Conservation (phyloP, 2,797 vertebrate species). For the Hapalemur alaotrensis region DNA sequence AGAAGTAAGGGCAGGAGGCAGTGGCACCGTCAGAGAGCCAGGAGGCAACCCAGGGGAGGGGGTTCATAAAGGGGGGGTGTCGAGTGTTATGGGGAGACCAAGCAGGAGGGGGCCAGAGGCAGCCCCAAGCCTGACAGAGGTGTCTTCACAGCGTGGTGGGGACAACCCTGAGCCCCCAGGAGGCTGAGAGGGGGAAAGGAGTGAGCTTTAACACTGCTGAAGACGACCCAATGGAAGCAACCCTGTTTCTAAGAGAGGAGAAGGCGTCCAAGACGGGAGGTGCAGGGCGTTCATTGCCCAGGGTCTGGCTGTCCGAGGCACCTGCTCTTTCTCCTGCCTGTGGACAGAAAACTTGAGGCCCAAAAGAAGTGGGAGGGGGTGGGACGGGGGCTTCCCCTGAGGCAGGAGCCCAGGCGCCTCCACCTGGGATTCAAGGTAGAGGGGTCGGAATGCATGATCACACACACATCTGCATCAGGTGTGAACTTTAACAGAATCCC, state of each 20-base stretch:
- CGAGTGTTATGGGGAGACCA: rapidly evolving
- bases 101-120: neutral
- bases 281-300: neutral
- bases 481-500: neutral
- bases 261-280: too few species aligned
- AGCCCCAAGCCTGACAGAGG: neutral
- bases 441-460: neutral
- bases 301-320: neutral
- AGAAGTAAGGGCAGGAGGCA: neutral
- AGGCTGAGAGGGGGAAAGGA: too few species aligned
- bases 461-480: neutral
- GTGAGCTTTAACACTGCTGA: neutral
- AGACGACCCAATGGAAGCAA: neutral
- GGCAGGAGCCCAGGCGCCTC: neutral
- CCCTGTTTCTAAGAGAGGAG: neutral
- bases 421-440: neutral
- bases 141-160: too few species aligned
- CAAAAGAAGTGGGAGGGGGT: neutral
- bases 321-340: neutral
- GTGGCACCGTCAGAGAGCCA: neutral
- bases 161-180: too few species aligned
- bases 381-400: neutral
- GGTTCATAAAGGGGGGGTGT: too few species aligned
- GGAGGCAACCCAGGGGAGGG: neutral
- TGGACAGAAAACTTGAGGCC: neutral